These are phyloP conservation scores for Cyprinodon diabolis DNA, from an alignment of 2,797 vertebrate genomes.

Conservation along the genomic window DNA sequence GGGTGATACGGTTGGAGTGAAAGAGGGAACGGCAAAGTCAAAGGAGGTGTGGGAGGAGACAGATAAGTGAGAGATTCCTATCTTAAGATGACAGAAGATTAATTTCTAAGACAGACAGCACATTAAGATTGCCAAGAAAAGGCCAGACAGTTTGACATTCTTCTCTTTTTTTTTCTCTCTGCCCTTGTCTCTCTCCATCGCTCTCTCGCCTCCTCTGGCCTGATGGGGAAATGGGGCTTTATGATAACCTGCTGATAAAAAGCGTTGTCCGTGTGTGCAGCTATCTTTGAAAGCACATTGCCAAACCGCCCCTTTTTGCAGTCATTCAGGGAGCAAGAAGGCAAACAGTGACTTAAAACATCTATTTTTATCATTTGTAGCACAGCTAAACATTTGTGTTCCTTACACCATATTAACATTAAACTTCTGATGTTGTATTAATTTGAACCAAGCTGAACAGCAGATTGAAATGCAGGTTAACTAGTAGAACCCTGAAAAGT, in stretches of 20 bases:
- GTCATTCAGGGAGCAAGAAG: slow-evolving; percentile 17
- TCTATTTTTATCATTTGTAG: slow-evolving; percentile 8
- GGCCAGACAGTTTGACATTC: slow-evolving; percentile 73
- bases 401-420: not conserved
- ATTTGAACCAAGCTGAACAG: not conserved
- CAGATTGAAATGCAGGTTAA: not conserved
- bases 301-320: slow-evolving; percentile 32
- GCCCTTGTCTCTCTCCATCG: slow-evolving; percentile 15
- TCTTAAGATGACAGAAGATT: slow-evolving; percentile 72
- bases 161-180: slow-evolving; percentile 16
- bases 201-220: slow-evolving; percentile 30
- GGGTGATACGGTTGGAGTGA: slow-evolving; percentile 8
- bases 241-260: slow-evolving; percentile 64
- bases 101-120: slow-evolving; percentile 68
- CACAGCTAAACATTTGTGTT: slow-evolving; percentile 7
- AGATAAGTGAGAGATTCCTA: slow-evolving; percentile 62
- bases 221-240: slow-evolving; percentile 49
- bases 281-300: slow-evolving; percentile 50
- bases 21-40: slow-evolving; percentile 3
- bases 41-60: slow-evolving; percentile 31
- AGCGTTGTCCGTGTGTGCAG: slow-evolving; percentile 26
- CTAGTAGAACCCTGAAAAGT: not conserved
- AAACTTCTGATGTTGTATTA: not conserved
- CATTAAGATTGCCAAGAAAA: slow-evolving; percentile 62
- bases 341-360: slow-evolving; percentile 25